Percentiles rank a stretch among this genome's conserved stretches.
These are phyloP conservation scores for Clamator glandarius DNA, from an alignment of 2,797 vertebrate genomes.

Conservation along the genomic window DNA sequence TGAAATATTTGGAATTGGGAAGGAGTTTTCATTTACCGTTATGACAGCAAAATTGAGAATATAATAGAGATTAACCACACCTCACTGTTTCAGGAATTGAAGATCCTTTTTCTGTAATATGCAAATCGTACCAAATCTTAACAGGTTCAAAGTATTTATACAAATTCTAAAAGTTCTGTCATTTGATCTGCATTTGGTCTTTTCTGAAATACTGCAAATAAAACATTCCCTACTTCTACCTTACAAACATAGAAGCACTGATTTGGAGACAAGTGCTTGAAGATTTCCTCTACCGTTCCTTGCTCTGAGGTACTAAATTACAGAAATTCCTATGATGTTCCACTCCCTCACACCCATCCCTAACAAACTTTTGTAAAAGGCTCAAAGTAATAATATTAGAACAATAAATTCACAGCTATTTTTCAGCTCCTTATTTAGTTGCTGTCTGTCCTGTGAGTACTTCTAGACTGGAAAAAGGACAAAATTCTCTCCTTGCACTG, in stretches of 20 bases:
- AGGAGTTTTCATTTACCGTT: not conserved
- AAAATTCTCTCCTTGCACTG: not conserved
- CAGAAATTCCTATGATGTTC: not conserved
- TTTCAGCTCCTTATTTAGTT: not conserved
- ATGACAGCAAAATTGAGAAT: not conserved
- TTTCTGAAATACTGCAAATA: not conserved
- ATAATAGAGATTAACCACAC: not conserved
- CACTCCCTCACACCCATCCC: not conserved
- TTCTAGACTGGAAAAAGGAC: not conserved
- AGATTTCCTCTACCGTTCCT: not conserved
- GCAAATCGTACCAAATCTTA: not conserved
- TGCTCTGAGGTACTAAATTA: not conserved
- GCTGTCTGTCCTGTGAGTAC: not conserved
- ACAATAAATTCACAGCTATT: not conserved
- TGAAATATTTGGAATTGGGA: not conserved
- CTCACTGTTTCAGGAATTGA: not conserved
- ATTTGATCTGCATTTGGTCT: not conserved
- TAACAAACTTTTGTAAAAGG: not conserved
- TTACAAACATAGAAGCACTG: not conserved
- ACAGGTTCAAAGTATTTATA: not conserved
- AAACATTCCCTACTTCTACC: not conserved
- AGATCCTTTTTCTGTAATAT: not conserved
- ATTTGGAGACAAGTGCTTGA: not conserved
- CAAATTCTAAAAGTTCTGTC: not conserved
- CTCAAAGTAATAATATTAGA: constrained; percentile 20